These are phyloP conservation scores for Strigamia maritima DNA, from an alignment of 2,888 invertebrate genomes.

Conservation along the genomic window DNA sequence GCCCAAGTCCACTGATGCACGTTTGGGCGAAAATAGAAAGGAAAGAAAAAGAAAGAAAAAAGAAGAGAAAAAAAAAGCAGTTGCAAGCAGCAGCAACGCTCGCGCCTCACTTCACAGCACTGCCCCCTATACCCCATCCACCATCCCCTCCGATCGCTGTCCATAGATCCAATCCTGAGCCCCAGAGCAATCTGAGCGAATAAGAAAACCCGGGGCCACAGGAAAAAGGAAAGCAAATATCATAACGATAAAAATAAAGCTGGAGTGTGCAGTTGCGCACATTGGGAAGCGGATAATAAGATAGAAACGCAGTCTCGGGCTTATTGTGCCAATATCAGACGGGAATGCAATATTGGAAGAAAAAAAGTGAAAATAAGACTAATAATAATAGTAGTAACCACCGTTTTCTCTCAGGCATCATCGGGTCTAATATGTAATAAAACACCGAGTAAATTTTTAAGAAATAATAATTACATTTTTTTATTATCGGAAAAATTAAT, in stretches of 20 bases:
- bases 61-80: not conserved
- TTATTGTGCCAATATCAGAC: not conserved
- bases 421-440: not conserved
- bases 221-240: not conserved
- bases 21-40: not conserved
- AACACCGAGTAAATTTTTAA: too few species aligned
- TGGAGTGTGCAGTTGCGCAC: not conserved
- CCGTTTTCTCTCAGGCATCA: not conserved
- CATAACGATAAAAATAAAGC: not conserved
- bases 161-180: not conserved
- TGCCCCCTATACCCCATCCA: not conserved
- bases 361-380: not conserved
- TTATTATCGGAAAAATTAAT: too few species aligned
- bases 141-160: not conserved
- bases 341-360: not conserved
- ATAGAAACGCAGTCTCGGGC: not conserved
- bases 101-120: not conserved
- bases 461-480: too few species aligned
- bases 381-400: not conserved
- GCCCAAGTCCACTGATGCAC: not conserved
- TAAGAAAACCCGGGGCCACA: not conserved
- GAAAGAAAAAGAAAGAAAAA: too few species aligned
- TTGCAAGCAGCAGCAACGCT: not conserved
- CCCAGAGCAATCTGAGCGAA: not conserved
- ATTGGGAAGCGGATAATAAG: not conserved